Conservation (phyloP, 2,113 vertebrate species). For the Panurus biarmicus region DNA sequence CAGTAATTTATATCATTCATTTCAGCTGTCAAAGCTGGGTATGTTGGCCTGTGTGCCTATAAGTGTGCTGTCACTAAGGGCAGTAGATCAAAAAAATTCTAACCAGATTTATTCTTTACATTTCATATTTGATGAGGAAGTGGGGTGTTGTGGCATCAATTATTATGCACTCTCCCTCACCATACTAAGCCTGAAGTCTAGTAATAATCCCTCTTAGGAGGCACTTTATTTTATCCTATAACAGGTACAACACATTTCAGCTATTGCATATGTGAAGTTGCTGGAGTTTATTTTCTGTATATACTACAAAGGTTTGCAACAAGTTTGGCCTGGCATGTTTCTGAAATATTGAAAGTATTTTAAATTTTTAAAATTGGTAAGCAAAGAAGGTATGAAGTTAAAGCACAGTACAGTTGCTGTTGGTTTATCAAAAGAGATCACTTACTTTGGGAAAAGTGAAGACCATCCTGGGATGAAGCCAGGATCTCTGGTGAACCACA, state of each 20-base stretch:
- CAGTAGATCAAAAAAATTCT: not conserved
- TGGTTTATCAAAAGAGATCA: not conserved
- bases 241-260: not conserved
- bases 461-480: constrained; percentile 89
- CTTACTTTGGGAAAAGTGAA: constrained; percentile 83
- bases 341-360: not conserved
- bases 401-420: not conserved
- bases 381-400: not conserved
- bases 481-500: constrained; percentile 88
- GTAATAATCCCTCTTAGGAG: not conserved
- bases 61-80: not conserved
- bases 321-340: not conserved
- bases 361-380: not conserved
- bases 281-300: not conserved
- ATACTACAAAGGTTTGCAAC: not conserved
- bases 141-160: not conserved
- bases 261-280: not conserved
- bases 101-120: not conserved
- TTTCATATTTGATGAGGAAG: not conserved
- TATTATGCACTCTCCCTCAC: not conserved
- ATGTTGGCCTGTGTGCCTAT: not conserved
- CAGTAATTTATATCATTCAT: not conserved
- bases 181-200: not conserved
- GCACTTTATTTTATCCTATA: not conserved
- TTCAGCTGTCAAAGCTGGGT: not conserved